Evolutionary conservation across 2,888 invertebrate genomes (phyloP), one percentile per base, ranked within the genome.

Genomic region (Drosophila setosimentum): DNA sequence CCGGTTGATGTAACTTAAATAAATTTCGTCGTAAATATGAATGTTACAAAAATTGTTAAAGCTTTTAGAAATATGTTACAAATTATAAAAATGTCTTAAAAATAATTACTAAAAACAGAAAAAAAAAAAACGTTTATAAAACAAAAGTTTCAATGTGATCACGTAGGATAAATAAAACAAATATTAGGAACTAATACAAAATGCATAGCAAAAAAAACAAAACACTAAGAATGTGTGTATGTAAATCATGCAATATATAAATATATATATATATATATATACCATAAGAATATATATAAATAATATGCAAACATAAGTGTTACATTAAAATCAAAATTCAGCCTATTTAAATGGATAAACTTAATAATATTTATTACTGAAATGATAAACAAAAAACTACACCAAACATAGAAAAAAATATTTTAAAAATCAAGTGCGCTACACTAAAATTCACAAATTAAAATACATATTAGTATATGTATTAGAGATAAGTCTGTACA

Each of bases 141-240:
- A 91, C 91, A 87, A 91, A 79, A 91, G 66, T 91, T 87, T 87
- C 74, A 87, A 86, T 87, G 86, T 87, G 86, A 87, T 87, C 90
- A 87, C 91, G 71, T 87, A 87, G 86, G 76, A 82, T 89, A 87
- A 77, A 45, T 45, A 45, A 71, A 78, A 68, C 73, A 80, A 62
- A 70, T 82, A 75, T 61, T 75, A 78, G 65, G 73, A 82, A 87
- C 62, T 54, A 74, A 83, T 60, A 68, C 59, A 45, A 63, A 71
- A 87, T 89, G 90, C 82, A 87, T 82, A 90, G 90, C 90, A 90
- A 82, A 72, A 65, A 55, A 60, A 45, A 18, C 18, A 32, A n/a
- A 63, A 61, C 50, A 49, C 45, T 42, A 55, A 45, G 16, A 55
- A 37, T 51, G 57, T 68, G 45, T 75, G 64, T 60, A 57, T 61